Evolutionary conservation across 2,113 vertebrate species (phyloP).

Genomic region (Poecilia latipinna): DNA sequence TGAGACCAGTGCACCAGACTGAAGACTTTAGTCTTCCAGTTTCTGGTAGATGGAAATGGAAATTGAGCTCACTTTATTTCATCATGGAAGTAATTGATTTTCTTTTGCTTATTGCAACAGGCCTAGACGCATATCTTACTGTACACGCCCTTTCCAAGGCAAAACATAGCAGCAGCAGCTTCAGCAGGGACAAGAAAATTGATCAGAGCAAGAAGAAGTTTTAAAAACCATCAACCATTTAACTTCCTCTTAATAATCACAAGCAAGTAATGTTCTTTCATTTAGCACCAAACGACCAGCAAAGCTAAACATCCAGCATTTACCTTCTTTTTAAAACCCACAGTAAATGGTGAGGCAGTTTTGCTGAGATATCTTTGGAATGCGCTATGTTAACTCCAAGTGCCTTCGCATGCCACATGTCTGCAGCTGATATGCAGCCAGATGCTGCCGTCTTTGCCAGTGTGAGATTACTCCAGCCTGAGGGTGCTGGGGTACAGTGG

Average conservation of each 20-base stretch:
- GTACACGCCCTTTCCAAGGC: background rate
- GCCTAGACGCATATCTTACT: background rate
- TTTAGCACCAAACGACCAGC: background rate
- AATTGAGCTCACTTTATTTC: no score
- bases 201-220: background rate
- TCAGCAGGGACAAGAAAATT: background rate
- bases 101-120: no score
- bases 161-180: background rate
- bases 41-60: no score
- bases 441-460: slow-evolving; percentile 46
- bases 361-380: slow-evolving; percentile 62
- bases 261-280: no score
- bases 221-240: no score
- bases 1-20: no score
- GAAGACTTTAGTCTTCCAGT: no score
- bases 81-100: no score
- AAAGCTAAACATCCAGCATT: slow-evolving; percentile 1
- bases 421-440: slow-evolving; percentile 45
- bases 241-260: no score
- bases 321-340: slow-evolving; percentile 5
- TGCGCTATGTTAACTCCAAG: slow-evolving; percentile 55
- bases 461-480: slow-evolving; percentile 61
- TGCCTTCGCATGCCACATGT: slow-evolving; percentile 37
- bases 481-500: slow-evolving; percentile 33
- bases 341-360: slow-evolving; percentile 31